Evolutionary conservation across 2,113 vertebrate genomes (phyloP).

Genomic region (Leiothrix lutea): DNA sequence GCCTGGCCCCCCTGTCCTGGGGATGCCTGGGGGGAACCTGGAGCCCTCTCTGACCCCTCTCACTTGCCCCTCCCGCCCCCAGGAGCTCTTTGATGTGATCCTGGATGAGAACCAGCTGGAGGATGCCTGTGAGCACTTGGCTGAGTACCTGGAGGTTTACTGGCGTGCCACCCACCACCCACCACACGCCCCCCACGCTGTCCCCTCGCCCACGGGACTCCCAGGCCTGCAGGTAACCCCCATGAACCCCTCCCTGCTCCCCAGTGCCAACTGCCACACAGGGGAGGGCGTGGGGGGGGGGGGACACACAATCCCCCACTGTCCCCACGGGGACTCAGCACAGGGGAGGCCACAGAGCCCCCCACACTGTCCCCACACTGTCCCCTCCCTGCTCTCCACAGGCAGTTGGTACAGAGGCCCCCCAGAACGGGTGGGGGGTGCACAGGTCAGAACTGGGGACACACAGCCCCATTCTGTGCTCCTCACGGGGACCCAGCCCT

Average conservation of each 20-base stretch:
- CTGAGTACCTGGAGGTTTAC: slow-evolving; percentile 94
- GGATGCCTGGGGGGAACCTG: neutral
- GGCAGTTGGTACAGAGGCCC: neutral
- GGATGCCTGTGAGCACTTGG: slow-evolving; percentile 91
- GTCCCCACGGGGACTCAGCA: neutral
- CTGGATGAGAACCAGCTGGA: slow-evolving; percentile 96
- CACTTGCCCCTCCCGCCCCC: neutral
- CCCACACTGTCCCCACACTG: neutral
- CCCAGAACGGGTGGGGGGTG: neutral
- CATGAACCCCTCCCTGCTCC: fast-evolving
- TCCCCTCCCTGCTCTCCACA: neutral
- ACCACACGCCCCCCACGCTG: slow-evolving; percentile 77
- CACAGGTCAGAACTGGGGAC: neutral
- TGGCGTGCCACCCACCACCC: slow-evolving; percentile 94
- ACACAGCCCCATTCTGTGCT: neutral
- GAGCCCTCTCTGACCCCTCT: neutral
- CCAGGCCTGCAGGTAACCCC: slow-evolving; percentile 86
- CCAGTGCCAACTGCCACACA: neutral
- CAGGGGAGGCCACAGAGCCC: neutral
- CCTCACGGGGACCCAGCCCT: no score
- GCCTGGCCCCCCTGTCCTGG: fast-evolving
- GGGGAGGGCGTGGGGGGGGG: no score
- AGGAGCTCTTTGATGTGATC: slow-evolving; percentile 97
- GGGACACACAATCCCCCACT: neutral
- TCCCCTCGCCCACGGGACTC: slow-evolving; percentile 84